These are phyloP conservation scores for Ganaspis brasiliensis DNA, from an alignment of 2,888 invertebrate species.

Conservation along the genomic window DNA sequence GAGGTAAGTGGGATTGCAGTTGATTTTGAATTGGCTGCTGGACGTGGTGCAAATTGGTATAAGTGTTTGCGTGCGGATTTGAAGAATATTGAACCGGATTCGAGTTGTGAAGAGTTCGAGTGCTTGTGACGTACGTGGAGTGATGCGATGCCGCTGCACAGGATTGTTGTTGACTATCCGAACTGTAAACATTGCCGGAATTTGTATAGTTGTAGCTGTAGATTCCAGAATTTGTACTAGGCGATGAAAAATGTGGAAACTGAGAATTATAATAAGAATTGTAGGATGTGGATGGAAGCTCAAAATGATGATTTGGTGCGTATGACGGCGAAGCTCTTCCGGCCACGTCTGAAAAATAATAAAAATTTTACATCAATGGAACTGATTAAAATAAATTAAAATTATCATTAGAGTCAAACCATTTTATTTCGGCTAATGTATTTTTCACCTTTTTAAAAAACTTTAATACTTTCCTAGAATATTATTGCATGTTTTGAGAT, in stretches of 20 bases:
- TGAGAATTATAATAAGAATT: slow-evolving; percentile 72
- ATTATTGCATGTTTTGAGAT: too few species aligned
- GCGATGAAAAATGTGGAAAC: slow-evolving; percentile 74
- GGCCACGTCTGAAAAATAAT: slow-evolving; percentile 71
- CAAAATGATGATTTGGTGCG: slow-evolving; percentile 72
- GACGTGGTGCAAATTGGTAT: slow-evolving; percentile 71
- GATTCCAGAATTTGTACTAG: slow-evolving; percentile 70
- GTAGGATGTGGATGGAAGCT: slow-evolving; percentile 73
- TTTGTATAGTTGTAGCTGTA: slow-evolving; percentile 77
- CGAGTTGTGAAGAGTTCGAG: slow-evolving; percentile 64
- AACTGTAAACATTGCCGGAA: slow-evolving; percentile 64
- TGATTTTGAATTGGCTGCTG: slow-evolving; percentile 66
- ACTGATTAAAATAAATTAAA: neutral
- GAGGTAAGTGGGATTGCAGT: slow-evolving; percentile 65
- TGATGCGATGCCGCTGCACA: slow-evolving; percentile 68
- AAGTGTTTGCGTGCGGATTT: slow-evolving; percentile 69
- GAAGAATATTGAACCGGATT: slow-evolving; percentile 71
- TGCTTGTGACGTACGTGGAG: slow-evolving; percentile 64
- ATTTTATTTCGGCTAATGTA: too few species aligned
- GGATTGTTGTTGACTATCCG: slow-evolving; percentile 62
- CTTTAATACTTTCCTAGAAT: too few species aligned
- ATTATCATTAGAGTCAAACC: neutral
- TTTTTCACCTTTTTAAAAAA: too few species aligned
- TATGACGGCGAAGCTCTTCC: slow-evolving; percentile 76
- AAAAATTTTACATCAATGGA: neutral